Conservation (phyloP, 2,888 invertebrate species). For the Phragmatobia fuliginosa region DNA sequence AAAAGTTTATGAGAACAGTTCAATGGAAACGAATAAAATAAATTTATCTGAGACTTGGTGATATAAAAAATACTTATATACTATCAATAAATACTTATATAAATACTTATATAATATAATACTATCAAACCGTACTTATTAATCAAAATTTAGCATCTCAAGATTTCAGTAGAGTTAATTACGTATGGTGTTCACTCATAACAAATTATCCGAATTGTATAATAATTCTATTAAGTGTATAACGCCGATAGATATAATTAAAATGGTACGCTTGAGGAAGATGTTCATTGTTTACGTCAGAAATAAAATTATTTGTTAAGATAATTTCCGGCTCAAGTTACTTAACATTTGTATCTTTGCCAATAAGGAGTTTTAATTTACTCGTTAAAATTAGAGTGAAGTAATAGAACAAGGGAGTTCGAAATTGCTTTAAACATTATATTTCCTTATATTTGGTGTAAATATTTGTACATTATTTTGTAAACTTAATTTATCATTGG, state of each 20-base stretch:
- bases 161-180: neutral
- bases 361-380: neutral
- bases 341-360: constrained; percentile 3
- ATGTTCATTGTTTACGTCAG: constrained; percentile 3
- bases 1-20: too few species aligned
- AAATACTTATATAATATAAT: too few species aligned
- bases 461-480: neutral
- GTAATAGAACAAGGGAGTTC: neutral
- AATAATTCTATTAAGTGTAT: constrained; percentile 9
- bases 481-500: too few species aligned
- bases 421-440: neutral
- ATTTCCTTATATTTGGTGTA: neutral
- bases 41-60: too few species aligned
- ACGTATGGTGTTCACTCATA: neutral
- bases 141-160: neutral
- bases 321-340: neutral
- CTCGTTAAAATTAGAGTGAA: neutral
- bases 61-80: too few species aligned
- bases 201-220: neutral
- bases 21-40: too few species aligned
- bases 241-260: constrained; percentile 7
- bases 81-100: too few species aligned
- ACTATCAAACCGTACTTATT: too few species aligned
- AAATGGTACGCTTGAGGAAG: constrained; percentile 16
- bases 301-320: constrained; percentile 7